Evolutionary conservation across 2,113 vertebrate genomes (phyloP).

Genomic region (Camelus dromedarius): DNA sequence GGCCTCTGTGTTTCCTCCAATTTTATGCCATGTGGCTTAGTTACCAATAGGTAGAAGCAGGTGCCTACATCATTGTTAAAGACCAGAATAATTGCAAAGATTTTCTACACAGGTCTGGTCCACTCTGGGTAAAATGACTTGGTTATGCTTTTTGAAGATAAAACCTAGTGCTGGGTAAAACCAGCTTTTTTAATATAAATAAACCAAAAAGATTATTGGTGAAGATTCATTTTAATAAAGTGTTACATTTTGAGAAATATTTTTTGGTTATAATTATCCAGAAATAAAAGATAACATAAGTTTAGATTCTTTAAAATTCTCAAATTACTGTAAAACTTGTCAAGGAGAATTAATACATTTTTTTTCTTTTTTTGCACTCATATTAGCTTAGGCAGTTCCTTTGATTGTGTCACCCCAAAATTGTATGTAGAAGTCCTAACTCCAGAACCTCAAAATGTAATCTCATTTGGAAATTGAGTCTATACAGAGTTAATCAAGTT

Average conservation of each 20-base stretch:
- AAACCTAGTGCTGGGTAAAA: background rate
- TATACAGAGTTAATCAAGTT: background rate
- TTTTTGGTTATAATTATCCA: background rate
- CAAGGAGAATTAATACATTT: background rate
- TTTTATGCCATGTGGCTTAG: rapidly evolving
- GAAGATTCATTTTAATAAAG: background rate
- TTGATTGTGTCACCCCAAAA: background rate
- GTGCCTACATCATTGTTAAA: background rate
- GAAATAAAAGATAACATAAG: background rate
- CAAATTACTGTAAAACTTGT: background rate
- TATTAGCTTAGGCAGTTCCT: background rate
- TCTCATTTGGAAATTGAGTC: background rate
- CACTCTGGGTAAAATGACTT: background rate
- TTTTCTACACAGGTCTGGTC: background rate
- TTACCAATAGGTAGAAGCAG: rapidly evolving
- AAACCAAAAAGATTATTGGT: background rate
- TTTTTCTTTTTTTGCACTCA: background rate
- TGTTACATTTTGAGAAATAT: background rate
- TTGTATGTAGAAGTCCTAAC: background rate
- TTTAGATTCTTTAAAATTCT: background rate
- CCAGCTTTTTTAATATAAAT: background rate
- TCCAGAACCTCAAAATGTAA: background rate
- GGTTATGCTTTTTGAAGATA: background rate
- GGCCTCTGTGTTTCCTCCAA: too few species aligned
- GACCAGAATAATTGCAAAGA: background rate